Percentiles rank a stretch among this genome's conserved stretches.
Conservation (phyloP, 2,888 invertebrate species). For the Platycnemis pennipes region DNA sequence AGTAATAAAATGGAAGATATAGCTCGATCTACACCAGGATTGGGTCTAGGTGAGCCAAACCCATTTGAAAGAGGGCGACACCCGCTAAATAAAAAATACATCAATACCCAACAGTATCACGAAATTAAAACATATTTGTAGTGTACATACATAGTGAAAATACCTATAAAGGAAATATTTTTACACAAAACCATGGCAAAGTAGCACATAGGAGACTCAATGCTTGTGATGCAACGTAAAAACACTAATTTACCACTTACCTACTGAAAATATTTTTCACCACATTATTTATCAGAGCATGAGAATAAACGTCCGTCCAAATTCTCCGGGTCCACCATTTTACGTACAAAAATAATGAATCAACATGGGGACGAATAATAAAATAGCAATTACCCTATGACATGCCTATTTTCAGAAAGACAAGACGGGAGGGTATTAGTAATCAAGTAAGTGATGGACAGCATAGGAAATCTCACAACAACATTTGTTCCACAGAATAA, state of each 20-base stretch:
- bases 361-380: too few species aligned
- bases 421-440: too few species aligned
- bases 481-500: too few species aligned
- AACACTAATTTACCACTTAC: background rate
- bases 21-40: too few species aligned
- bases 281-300: background rate
- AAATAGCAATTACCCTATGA: too few species aligned
- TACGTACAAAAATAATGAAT: background rate
- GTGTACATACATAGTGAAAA: background rate
- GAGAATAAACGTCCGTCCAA: background rate
- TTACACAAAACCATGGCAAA: background rate
- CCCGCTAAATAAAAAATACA: background rate
- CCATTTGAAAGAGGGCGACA: background rate
- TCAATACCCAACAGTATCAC: background rate
- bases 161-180: background rate
- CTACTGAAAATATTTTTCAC: background rate
- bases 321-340: background rate
- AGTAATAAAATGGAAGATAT: too few species aligned
- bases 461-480: too few species aligned
- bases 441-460: too few species aligned
- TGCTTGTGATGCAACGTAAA: background rate
- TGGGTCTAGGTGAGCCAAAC: too few species aligned
- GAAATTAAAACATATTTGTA: background rate
- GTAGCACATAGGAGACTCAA: background rate
- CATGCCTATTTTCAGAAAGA: too few species aligned